A percentile compares a stretch with the other conserved stretches of the same genome.
These are phyloP conservation scores for Dryocosmus kuriphilus DNA, from an alignment of 2,888 invertebrate species.

Conservation along the genomic window DNA sequence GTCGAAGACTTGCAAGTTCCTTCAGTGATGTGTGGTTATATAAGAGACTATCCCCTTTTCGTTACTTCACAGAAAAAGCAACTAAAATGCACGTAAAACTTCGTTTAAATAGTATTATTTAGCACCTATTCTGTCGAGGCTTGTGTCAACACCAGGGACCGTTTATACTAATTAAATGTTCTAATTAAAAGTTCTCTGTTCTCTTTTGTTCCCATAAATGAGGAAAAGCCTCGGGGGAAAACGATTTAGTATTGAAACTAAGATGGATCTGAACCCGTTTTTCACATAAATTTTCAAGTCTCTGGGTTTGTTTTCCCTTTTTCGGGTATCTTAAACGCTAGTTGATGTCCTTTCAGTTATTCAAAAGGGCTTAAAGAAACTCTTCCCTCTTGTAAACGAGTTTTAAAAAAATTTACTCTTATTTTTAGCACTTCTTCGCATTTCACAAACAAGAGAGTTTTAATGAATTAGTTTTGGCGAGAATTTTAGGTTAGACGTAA, in stretches of 20 bases:
- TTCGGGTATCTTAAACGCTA: background rate
- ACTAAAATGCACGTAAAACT: too few relatives aligned
- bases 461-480: conserved; percentile 20
- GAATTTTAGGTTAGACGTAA: conserved; percentile 20
- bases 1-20: background rate
- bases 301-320: background rate
- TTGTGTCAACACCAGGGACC: background rate
- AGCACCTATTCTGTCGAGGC: background rate
- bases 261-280: background rate
- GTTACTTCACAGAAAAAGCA: too few relatives aligned
- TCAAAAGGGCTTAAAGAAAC: background rate
- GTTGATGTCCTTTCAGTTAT: conserved; percentile 26
- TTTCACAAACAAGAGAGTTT: background rate
- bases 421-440: conserved; percentile 11
- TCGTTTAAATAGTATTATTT: background rate
- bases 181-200: background rate
- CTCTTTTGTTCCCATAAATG: background rate
- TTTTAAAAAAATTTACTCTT: conserved; percentile 35
- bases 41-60: too few relatives aligned
- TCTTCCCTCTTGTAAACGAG: conserved; percentile 13
- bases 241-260: background rate
- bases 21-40: too few relatives aligned
- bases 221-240: too few relatives aligned
- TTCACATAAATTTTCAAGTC: background rate
- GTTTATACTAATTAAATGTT: background rate